Evolutionary conservation across 2,113 vertebrate genomes (phyloP).

Genomic region (Antidorcas marsupialis): DNA sequence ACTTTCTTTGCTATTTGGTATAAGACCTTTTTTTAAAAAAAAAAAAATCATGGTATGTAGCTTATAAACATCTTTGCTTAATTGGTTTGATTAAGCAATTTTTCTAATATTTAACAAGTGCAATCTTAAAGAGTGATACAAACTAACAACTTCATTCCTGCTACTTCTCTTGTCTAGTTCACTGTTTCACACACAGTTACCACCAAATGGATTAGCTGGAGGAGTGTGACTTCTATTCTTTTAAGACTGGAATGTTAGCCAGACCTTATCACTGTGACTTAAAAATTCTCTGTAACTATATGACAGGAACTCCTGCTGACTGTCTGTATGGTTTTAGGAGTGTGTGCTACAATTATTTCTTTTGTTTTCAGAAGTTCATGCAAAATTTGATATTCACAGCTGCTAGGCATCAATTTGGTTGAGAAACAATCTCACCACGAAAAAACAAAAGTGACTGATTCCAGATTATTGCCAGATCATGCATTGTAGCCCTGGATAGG

Average conservation of each 20-base stretch:
- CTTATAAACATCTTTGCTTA: background rate
- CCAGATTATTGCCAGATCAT: background rate
- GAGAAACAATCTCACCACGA: background rate
- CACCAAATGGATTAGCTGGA: background rate
- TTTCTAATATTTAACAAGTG: background rate
- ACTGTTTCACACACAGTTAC: background rate
- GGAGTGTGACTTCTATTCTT: rapidly evolving
- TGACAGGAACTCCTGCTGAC: background rate
- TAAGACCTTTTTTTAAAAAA: background rate
- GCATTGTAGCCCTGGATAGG: background rate
- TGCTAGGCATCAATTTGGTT: background rate
- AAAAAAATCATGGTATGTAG: background rate
- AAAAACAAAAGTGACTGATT: background rate
- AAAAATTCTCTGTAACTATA: background rate
- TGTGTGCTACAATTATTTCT: conserved; percentile 35
- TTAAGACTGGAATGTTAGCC: background rate
- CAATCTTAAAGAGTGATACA: background rate
- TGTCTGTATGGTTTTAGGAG: background rate
- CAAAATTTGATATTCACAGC: conserved; percentile 26
- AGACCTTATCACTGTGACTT: conserved; percentile 47
- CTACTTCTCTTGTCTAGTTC: background rate
- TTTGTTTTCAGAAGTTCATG: background rate
- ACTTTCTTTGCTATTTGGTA: background rate
- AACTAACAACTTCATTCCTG: background rate
- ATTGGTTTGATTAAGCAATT: background rate